These are phyloP conservation scores for Cervus canadensis DNA, from an alignment of 2,113 vertebrate genomes.

Conservation along the genomic window DNA sequence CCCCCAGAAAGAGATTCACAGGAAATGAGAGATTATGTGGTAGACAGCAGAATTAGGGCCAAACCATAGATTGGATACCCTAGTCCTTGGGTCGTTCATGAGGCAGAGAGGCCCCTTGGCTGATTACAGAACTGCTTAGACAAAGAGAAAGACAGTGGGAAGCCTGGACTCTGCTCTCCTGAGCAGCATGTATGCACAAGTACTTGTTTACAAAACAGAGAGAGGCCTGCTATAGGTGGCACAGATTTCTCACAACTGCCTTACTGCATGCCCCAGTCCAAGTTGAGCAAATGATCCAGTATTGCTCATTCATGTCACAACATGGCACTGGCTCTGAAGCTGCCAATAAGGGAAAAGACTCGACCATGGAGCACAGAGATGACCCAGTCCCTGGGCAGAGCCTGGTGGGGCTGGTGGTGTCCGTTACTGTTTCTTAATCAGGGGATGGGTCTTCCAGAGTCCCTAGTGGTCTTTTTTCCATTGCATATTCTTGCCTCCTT, in stretches of 20 bases:
- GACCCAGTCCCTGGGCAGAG: not conserved
- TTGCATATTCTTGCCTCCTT: no score
- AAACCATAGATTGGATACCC: not conserved
- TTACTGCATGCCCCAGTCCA: not conserved
- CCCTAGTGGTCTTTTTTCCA: not conserved
- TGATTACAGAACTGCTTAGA: not conserved
- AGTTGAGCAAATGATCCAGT: not conserved
- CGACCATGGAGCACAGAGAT: not conserved
- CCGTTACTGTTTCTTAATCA: not conserved
- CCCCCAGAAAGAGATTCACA: not conserved
- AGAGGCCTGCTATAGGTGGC: not conserved
- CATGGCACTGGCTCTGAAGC: not conserved
- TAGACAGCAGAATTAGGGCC: not conserved
- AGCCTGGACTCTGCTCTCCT: not conserved
- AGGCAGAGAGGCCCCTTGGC: not conserved
- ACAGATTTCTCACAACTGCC: not conserved
- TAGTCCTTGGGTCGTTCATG: not conserved
- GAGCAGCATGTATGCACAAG: not conserved
- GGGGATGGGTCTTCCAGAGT: not conserved
- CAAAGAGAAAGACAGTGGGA: not conserved
- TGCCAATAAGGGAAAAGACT: not conserved
- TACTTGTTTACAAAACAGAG: not conserved
- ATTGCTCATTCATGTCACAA: not conserved
- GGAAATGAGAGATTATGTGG: not conserved
- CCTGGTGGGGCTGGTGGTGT: not conserved